Conservation (phyloP, 1,140 invertebrate species). For the Pomacea maculata region DNA sequence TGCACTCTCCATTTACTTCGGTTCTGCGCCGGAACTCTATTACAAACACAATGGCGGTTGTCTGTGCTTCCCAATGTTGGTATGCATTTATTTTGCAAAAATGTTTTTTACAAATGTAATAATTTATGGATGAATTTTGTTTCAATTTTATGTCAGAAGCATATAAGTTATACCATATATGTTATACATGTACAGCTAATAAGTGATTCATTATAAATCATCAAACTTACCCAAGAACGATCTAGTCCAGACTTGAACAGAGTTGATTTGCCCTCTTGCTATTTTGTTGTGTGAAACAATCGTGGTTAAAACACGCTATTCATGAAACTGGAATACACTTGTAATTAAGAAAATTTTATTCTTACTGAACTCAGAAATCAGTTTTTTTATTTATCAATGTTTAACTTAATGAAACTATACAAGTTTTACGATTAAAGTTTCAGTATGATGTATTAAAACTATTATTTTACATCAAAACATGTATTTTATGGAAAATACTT, state of each 20-base stretch:
- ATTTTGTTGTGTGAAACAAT: neutral
- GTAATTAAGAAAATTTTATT: neutral
- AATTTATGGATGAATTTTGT: neutral
- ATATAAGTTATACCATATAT: neutral
- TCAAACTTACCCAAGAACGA: neutral
- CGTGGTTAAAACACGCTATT: neutral
- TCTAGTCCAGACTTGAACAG: neutral
- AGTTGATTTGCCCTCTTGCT: neutral
- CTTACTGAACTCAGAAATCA: neutral
- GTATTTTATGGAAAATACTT: no score
- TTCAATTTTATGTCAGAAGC: neutral
- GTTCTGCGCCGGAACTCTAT: constrained; percentile 13
- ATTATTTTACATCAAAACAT: no score
- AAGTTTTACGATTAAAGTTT: no score
- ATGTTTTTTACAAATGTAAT: neutral
- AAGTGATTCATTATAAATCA: neutral
- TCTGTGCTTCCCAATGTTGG: neutral
- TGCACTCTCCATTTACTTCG: neutral
- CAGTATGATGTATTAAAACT: no score
- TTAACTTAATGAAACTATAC: neutral
- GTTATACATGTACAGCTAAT: neutral
- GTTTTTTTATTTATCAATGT: neutral
- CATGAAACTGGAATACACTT: no score
- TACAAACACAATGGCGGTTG: constrained; percentile 22
- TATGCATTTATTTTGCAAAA: neutral